Percentiles rank a stretch among this genome's conserved stretches.
phyloP scores from a whole-genome alignment of 2,888 invertebrate species.

The Nasonia oneida region DNA sequence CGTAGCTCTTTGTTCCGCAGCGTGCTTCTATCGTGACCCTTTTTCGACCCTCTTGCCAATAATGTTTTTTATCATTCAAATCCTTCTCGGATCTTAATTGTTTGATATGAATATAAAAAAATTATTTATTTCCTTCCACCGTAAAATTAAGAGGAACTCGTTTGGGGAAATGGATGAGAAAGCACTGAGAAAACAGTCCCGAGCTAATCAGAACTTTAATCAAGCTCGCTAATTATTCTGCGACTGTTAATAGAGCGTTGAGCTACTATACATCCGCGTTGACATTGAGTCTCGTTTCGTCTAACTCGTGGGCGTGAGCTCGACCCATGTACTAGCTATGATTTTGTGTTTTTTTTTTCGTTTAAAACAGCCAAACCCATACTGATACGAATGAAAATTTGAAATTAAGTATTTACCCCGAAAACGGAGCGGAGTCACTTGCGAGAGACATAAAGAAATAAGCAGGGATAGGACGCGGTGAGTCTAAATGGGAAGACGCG shows the following conservation, averaged over 20 bases:
- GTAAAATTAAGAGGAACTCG: neutral
- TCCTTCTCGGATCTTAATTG: neutral
- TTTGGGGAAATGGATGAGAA: neutral
- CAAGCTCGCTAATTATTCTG: conserved; percentile 42
- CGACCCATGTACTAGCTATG: neutral
- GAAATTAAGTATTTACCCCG: too few relatives aligned
- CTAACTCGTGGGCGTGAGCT: neutral
- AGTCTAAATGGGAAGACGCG: neutral
- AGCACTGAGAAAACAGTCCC: conserved; percentile 12
- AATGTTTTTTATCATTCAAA: neutral
- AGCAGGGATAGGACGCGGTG: conserved; percentile 17
- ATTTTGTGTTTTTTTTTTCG: too few relatives aligned
- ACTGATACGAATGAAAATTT: too few relatives aligned
- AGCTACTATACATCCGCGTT: conserved; percentile 44
- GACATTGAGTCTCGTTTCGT: neutral
- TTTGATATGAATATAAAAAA: neutral
- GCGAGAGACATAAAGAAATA: neutral
- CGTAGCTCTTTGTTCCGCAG: neutral
- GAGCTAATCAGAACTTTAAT: conserved; percentile 43
- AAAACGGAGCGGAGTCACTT: neutral
- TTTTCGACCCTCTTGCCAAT: neutral
- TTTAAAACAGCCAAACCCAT: too few relatives aligned
- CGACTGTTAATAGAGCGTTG: conserved; percentile 35
- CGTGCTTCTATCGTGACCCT: neutral
- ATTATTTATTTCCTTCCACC: neutral